Evolutionary conservation across 1,140 invertebrate species (phyloP).

Genomic region (Aleiodes sp.): DNA sequence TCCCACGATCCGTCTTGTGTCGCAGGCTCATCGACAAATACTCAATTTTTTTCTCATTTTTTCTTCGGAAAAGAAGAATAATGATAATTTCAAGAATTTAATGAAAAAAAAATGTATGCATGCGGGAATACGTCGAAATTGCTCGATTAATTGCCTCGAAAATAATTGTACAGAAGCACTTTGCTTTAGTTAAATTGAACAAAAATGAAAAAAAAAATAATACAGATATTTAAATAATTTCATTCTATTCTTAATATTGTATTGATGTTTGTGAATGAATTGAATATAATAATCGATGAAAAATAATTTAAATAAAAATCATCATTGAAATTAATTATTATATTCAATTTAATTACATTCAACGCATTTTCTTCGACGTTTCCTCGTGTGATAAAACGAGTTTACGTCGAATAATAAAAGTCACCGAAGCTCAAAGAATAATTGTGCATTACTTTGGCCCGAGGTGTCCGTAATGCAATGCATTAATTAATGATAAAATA

Average conservation of each 20-base stretch:
- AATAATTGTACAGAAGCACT: slow-evolving; percentile 9
- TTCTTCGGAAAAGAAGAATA: background rate
- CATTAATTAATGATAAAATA: slow-evolving; percentile 1
- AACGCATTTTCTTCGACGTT: background rate
- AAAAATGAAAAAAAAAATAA: no score
- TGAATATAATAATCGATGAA: background rate
- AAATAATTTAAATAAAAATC: background rate
- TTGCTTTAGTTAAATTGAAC: slow-evolving; percentile 8
- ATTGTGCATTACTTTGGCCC: background rate
- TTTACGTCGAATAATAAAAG: background rate
- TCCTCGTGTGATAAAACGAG: background rate
- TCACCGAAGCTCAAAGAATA: background rate
- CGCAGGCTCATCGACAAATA: slow-evolving; percentile 7
- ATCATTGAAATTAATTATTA: background rate
- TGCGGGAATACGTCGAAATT: slow-evolving; percentile 25
- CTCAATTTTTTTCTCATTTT: background rate
- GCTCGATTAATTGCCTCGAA: background rate
- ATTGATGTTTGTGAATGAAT: background rate
- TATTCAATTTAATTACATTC: background rate
- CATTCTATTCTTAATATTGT: background rate
- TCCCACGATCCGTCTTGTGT: background rate
- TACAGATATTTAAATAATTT: background rate
- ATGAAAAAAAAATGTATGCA: slow-evolving; percentile 3
- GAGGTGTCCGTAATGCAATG: background rate
- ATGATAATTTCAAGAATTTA: background rate